phyloP scores from a whole-genome alignment of 2,797 vertebrate genomes.

The Semotilus atromaculatus region DNA sequence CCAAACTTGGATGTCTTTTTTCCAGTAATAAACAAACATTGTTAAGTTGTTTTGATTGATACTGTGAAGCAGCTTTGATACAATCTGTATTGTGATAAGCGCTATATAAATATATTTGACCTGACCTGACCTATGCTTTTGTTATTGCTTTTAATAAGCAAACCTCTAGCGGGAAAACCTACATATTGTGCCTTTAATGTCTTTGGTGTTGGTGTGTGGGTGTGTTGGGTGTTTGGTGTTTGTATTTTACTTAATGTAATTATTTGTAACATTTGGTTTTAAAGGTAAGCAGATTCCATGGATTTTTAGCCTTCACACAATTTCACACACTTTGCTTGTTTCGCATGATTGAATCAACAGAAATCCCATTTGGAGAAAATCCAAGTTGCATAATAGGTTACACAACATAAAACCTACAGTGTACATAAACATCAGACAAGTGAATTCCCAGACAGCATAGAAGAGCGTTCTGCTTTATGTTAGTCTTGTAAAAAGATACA shows the following conservation, averaged over 20 bases:
- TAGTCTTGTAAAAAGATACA: conserved; percentile 25
- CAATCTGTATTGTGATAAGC: no score
- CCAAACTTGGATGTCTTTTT: no score
- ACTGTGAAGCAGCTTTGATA: no score
- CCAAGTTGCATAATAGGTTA: conserved; percentile 24
- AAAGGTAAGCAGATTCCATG: not conserved
- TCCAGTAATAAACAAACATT: no score
- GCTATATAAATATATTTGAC: no score
- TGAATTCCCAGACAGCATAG: conserved; percentile 19
- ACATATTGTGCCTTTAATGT: not conserved
- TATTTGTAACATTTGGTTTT: not conserved
- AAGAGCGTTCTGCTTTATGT: conserved; percentile 35
- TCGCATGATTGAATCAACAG: conserved; percentile 47
- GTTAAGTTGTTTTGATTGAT: no score
- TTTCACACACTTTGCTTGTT: conserved; percentile 1
- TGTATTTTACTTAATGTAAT: not conserved
- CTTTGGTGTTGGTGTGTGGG: no score
- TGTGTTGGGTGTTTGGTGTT: not conserved
- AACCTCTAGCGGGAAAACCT: no score
- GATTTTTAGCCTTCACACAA: not conserved
- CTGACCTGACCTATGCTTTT: no score
- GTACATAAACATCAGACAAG: conserved; percentile 15
- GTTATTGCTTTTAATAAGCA: no score
- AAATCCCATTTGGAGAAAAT: conserved; percentile 3
- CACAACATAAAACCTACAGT: conserved; percentile 23